Percentiles rank a stretch among this genome's conserved stretches.
Evolutionary conservation across 2,797 vertebrate genomes (phyloP).

Genomic region (Aphelocoma californica): DNA sequence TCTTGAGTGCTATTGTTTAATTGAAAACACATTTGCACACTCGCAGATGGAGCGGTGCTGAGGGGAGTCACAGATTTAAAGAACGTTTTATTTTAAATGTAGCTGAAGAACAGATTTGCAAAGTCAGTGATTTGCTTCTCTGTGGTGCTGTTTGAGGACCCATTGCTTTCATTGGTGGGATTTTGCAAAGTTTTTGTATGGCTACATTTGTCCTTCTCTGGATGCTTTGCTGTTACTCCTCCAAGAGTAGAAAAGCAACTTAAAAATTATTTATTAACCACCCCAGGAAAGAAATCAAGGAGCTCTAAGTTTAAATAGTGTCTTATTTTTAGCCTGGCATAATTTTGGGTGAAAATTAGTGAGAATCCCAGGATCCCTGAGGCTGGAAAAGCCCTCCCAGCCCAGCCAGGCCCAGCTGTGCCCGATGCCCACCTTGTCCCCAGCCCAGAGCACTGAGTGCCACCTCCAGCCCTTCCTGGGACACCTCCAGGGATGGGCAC

Average conservation of each 20-base stretch:
- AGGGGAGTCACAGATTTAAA: not conserved
- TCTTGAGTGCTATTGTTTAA: slow-evolving; percentile 15
- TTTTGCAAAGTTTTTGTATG: not conserved
- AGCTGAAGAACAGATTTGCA: not conserved
- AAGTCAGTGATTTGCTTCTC: not conserved
- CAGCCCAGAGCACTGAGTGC: not conserved
- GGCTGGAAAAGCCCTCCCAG: not conserved
- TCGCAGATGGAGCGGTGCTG: not conserved
- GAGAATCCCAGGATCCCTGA: rapidly evolving
- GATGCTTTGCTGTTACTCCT: not conserved
- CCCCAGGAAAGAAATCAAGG: not conserved
- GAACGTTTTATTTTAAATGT: not conserved
- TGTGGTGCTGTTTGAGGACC: not conserved
- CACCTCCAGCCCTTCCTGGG: not conserved
- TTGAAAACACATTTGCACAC: slow-evolving; percentile 8
- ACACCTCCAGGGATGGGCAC: not conserved
- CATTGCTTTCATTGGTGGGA: not conserved
- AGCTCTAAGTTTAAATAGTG: not conserved
- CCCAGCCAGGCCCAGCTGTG: not conserved
- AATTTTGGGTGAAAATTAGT: not conserved
- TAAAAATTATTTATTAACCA: not conserved
- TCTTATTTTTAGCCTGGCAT: not conserved
- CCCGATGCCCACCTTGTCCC: not conserved
- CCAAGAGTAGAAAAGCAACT: not conserved
- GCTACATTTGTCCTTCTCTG: not conserved